Percentiles rank a stretch among this genome's conserved stretches.
phyloP scores from a whole-genome alignment of 2,113 vertebrate genomes.

The Catagonus wagneri region DNA sequence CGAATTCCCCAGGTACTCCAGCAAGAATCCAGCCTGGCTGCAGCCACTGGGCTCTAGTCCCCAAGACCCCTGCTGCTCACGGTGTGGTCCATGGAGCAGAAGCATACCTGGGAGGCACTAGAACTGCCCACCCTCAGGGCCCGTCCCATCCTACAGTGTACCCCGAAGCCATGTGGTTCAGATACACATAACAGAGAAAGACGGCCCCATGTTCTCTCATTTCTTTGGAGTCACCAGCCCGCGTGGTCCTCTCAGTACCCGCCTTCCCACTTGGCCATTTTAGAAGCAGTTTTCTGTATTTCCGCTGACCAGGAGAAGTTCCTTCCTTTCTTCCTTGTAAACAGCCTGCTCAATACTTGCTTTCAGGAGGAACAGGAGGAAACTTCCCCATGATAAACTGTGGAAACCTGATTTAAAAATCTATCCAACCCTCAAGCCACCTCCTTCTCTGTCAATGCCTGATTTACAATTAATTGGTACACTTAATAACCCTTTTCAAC shows the following conservation, averaged over 20 bases:
- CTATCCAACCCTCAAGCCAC: neutral
- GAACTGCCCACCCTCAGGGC: too few species aligned
- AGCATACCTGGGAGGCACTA: neutral
- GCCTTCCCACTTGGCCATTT: neutral
- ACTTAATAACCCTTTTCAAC: neutral
- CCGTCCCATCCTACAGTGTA: accelerated
- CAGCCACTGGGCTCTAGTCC: too few species aligned
- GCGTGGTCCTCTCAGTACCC: neutral
- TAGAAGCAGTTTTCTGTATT: neutral
- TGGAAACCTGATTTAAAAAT: neutral
- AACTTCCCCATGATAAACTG: neutral
- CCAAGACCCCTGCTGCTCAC: neutral
- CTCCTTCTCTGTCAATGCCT: neutral
- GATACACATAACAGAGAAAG: accelerated
- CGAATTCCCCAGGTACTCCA: neutral
- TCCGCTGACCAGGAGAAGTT: neutral
- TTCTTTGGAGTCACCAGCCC: neutral
- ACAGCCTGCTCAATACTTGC: neutral
- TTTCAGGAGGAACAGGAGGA: neutral
- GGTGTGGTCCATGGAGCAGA: accelerated
- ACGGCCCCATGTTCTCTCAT: accelerated
- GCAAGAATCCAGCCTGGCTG: neutral
- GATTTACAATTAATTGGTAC: neutral
- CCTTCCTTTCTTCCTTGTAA: neutral
- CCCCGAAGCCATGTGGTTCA: neutral